These are phyloP conservation scores for Brotogeris chrysoptera DNA, from an alignment of 2,797 vertebrate genomes.

Conservation along the genomic window DNA sequence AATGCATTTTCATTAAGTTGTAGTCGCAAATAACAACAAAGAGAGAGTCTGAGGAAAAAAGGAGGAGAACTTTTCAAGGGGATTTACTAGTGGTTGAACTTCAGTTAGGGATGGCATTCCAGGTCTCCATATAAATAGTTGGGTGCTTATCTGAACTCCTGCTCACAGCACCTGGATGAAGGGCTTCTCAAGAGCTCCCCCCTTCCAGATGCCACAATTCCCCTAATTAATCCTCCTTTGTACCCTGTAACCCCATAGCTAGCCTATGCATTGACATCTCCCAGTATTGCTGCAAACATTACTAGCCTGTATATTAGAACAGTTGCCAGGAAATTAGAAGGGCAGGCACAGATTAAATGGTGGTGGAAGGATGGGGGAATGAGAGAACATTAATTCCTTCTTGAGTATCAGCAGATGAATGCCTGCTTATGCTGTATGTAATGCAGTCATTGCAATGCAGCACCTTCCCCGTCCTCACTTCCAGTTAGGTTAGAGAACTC, in stretches of 20 bases:
- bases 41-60: not conserved
- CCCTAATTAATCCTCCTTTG: slow-evolving; percentile 23
- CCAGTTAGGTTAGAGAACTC: not conserved
- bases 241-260: not conserved
- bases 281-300: slow-evolving; percentile 19
- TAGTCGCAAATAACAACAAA: slow-evolving; percentile 40
- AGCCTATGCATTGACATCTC: not conserved
- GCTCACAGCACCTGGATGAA: not conserved
- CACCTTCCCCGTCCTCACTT: not conserved
- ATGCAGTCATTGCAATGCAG: not conserved
- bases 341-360: slow-evolving; percentile 35
- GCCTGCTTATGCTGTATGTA: not conserved
- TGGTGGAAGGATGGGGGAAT: not conserved
- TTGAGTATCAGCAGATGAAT: not conserved
- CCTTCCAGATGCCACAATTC: not conserved
- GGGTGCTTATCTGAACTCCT: not conserved
- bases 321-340: slow-evolving; percentile 49
- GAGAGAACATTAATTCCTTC: slow-evolving; percentile 17
- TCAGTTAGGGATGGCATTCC: not conserved
- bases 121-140: slow-evolving; percentile 1
- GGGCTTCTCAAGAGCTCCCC: not conserved
- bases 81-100: not conserved
- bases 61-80: not conserved
- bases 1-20: slow-evolving; percentile 61
- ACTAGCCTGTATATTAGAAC: slow-evolving; percentile 12